Evolutionary conservation across 2,888 invertebrate species (phyloP).

Genomic region (Caenorhabditis sp.): DNA sequence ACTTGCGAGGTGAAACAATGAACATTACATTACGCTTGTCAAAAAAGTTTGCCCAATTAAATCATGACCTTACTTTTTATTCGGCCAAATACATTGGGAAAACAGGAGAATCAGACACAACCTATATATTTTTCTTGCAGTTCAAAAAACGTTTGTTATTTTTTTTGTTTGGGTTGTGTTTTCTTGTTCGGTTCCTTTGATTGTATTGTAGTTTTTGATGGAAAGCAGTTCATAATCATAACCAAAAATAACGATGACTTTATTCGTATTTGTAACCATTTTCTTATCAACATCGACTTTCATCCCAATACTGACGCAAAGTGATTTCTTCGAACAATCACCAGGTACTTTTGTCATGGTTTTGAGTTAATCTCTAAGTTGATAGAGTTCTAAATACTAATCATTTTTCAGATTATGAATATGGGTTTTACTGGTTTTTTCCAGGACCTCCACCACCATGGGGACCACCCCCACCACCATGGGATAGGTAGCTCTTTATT

Average conservation of each 20-base stretch:
- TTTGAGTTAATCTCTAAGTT: background rate
- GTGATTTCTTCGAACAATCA: slow-evolving; percentile 36
- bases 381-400: slow-evolving; percentile 2
- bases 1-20: background rate
- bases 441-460: slow-evolving; percentile 28
- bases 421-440: slow-evolving; percentile 20
- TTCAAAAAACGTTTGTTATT: slow-evolving; percentile 16
- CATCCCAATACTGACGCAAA: slow-evolving; percentile 33
- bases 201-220: slow-evolving; percentile 6
- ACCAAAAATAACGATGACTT: slow-evolving; percentile 9
- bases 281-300: slow-evolving; percentile 20
- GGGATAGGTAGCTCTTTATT: slow-evolving; percentile 18
- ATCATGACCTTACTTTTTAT: slow-evolving; percentile 29
- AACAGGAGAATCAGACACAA: slow-evolving; percentile 14
- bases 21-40: background rate
- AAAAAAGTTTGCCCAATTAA: slow-evolving; percentile 37
- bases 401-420: background rate
- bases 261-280: slow-evolving; percentile 31
- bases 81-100: slow-evolving; percentile 14
- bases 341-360: slow-evolving; percentile 18
- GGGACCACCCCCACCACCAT: slow-evolving; percentile 32
- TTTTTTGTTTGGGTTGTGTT: slow-evolving; percentile 3
- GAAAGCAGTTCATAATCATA: slow-evolving; percentile 3
- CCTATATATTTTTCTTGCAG: slow-evolving; percentile 9
- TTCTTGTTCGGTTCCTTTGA: background rate